Conservation (phyloP, 2,888 invertebrate species). For the Nephrotoma guestfalica region DNA sequence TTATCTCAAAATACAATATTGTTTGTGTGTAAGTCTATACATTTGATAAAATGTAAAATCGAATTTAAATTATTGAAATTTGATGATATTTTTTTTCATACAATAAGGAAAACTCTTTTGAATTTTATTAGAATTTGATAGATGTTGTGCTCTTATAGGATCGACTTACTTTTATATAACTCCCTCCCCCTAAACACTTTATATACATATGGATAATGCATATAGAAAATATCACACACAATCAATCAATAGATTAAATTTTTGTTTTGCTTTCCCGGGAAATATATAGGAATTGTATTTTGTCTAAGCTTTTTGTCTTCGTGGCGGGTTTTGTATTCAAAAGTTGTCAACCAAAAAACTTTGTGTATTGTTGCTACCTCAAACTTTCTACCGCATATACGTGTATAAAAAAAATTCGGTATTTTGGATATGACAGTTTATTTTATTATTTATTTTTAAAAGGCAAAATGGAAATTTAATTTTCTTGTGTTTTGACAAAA, state of each 20-base stretch:
- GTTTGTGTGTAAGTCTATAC: background rate
- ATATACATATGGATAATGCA: background rate
- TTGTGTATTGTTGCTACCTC: background rate
- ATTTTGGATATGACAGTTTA: background rate
- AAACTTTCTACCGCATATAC: background rate
- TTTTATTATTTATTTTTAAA: background rate
- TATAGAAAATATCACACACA: background rate
- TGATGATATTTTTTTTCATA: background rate
- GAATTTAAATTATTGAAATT: background rate
- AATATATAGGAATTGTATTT: background rate
- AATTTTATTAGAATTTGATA: background rate
- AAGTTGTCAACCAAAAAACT: background rate
- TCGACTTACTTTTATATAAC: background rate
- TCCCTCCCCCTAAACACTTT: background rate
- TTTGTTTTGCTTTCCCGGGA: background rate
- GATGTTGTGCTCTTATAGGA: background rate
- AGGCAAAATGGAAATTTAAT: background rate
- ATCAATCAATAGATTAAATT: background rate
- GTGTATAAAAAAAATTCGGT: background rate
- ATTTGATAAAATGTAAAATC: background rate
- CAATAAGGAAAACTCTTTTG: background rate
- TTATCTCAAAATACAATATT: background rate
- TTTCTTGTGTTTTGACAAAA: background rate
- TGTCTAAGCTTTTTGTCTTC: background rate
- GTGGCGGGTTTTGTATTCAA: background rate